Evolutionary conservation across 2,113 vertebrate species (phyloP), one percentile per base, ranked within the genome.

Genomic region (Piaya cayana): DNA sequence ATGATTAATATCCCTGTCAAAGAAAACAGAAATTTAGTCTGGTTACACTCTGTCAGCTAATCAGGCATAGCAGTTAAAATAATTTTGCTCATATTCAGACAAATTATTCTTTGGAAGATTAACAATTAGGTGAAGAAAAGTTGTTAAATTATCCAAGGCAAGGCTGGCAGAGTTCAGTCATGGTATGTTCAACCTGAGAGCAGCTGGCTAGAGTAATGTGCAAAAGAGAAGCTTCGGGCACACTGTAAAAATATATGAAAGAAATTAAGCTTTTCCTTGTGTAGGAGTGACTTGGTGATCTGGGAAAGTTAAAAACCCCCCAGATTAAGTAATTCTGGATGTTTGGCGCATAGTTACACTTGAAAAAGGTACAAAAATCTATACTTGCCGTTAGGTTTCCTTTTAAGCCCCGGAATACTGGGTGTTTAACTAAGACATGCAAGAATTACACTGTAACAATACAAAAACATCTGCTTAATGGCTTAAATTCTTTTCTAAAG

Each of bases 11-110:
- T 34, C 20, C 8, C 32, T 42, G 11, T 47, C 72, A 78, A 67
- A 91, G 20, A 42, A 94, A 91, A 82, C 29, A 47, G 32, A 82
- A 71, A 75, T 95, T 69, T 90, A 79, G 71, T 86, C 62, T 74
- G 7, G 2, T 87, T 81, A 20, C 8, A 43, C 8, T 67, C 32
- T 49, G 37, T 91, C 78, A 94, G 27, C 6, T 81, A 91, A 27
- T 5, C 25, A 47, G 6, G 21, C 19, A n/a, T 26, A 74, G 63
- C 10, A 87, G 3, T 79, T 91, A 45, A 67, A 50, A 47, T 75
- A 71, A 71, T 76, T 89, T 70, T 78, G 29, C 29, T 78, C 30
- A 30, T 56, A 71, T 64, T 79, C 70, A 79, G 25, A 3, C 4
- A 58, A 89, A 63, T n/a, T 82, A 52, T 71, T 91, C 15, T 78